These are phyloP conservation scores for Myopa testacea DNA, from an alignment of 2,888 invertebrate genomes.

Conservation along the genomic window DNA sequence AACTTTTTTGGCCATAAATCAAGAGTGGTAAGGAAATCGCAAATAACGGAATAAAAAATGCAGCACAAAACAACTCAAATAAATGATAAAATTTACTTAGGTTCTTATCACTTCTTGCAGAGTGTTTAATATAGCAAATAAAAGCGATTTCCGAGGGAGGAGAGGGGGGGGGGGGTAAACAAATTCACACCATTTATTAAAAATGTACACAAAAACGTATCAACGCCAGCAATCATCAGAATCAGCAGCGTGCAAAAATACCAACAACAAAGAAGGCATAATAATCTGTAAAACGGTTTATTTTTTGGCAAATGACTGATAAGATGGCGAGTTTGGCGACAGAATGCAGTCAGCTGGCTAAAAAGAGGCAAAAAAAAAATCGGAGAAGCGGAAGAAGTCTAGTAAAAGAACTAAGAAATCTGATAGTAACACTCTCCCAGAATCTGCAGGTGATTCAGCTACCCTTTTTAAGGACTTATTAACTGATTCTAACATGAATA, in stretches of 20 bases:
- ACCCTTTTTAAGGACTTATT: no score
- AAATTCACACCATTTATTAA: conserved; percentile 23
- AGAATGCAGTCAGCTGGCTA: neutral
- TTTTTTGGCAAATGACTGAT: conserved; percentile 30
- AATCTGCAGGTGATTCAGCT: neutral
- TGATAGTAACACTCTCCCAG: neutral
- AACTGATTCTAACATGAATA: no score
- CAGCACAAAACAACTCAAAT: neutral
- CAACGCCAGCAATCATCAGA: neutral
- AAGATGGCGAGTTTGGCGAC: neutral
- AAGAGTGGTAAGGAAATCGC: no score
- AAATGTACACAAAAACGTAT: neutral
- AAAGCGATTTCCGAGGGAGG: neutral
- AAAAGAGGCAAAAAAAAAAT: neutral
- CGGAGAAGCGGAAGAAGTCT: neutral
- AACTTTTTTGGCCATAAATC: no score
- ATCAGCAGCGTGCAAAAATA: neutral
- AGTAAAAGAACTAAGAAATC: neutral
- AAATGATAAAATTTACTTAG: conserved; percentile 6
- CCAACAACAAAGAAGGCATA: neutral
- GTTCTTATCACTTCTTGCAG: conserved; percentile 6
- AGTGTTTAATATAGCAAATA: neutral
- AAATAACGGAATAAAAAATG: neutral
- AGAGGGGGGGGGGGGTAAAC: neutral
- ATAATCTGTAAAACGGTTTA: conserved; percentile 1